Evolutionary conservation across 2,888 invertebrate genomes (phyloP).

Genomic region (Merodon equestris): DNA sequence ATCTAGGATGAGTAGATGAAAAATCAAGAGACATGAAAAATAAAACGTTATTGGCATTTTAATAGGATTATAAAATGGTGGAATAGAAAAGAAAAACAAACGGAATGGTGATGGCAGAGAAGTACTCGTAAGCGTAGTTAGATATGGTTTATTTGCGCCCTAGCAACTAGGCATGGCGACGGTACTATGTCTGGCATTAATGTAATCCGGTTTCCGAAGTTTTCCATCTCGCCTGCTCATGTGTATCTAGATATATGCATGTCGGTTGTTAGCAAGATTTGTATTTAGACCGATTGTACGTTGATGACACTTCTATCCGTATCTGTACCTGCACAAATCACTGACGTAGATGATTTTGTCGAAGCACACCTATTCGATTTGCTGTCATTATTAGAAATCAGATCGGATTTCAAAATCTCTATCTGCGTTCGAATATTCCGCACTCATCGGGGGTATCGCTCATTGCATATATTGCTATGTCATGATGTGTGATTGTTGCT

Average conservation of each 20-base stretch:
- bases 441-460: conserved; percentile 25
- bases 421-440: conserved; percentile 30
- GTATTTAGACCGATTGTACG: conserved; percentile 40
- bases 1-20: conserved; percentile 1
- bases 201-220: conserved; percentile 39
- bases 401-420: conserved; percentile 59
- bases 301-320: conserved; percentile 29
- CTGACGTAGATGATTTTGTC: too few species aligned
- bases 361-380: conserved; percentile 53
- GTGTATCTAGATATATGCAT: background rate
- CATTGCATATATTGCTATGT: conserved; percentile 46
- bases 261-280: conserved; percentile 28
- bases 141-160: conserved; percentile 10
- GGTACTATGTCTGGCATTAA: conserved; percentile 48
- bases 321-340: conserved; percentile 7
- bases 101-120: conserved; percentile 11
- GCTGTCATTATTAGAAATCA: conserved; percentile 61
- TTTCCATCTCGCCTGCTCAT: background rate
- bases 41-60: conserved; percentile 64
- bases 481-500: conserved; percentile 57
- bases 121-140: background rate
- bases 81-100: background rate
- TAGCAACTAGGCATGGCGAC: conserved; percentile 11
- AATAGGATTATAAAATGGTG: conserved; percentile 49
- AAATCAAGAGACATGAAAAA: conserved; percentile 50